Percentiles rank a stretch among this genome's conserved stretches.
Evolutionary conservation across 2,113 vertebrate genomes (phyloP).

Genomic region (Rhadina sibilatrix): DNA sequence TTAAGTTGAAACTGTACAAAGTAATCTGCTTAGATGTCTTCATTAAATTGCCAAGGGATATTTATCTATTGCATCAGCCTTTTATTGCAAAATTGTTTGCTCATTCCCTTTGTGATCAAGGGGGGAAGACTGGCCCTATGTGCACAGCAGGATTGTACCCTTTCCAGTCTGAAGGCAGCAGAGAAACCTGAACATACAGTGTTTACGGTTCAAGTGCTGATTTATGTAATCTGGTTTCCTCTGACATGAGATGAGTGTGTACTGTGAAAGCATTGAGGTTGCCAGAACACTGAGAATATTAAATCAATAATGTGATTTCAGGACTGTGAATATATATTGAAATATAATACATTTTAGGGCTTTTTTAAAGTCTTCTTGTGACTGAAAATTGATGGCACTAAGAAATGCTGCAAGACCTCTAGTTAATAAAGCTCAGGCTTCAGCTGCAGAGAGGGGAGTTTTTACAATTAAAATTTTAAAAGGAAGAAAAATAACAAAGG

Average conservation of each 20-base stretch:
- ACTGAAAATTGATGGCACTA: neutral
- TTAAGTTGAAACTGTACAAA: slow-evolving; percentile 41
- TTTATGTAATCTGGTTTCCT: slow-evolving; percentile 5
- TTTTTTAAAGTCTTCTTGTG: neutral
- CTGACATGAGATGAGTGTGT: neutral
- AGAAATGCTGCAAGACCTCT: neutral
- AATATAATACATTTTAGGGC: neutral
- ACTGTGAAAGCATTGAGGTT: neutral
- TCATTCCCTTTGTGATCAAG: neutral
- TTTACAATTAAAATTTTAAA: neutral
- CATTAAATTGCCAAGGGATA: slow-evolving; percentile 10
- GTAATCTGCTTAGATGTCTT: slow-evolving; percentile 30
- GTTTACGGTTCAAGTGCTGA: neutral
- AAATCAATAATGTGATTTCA: neutral
- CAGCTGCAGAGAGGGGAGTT: neutral
- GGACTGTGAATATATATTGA: neutral
- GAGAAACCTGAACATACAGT: neutral
- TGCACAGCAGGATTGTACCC: neutral
- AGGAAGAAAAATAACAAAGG: neutral
- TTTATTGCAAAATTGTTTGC: slow-evolving; percentile 43
- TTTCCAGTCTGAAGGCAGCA: neutral
- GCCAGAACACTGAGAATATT: neutral
- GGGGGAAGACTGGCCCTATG: neutral
- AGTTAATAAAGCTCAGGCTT: neutral
- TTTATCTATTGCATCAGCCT: slow-evolving; percentile 43